Percentiles rank a stretch among this genome's conserved stretches.
phyloP scores from a whole-genome alignment of 2,797 vertebrate species.

The Pseudopleuronectes americanus region DNA sequence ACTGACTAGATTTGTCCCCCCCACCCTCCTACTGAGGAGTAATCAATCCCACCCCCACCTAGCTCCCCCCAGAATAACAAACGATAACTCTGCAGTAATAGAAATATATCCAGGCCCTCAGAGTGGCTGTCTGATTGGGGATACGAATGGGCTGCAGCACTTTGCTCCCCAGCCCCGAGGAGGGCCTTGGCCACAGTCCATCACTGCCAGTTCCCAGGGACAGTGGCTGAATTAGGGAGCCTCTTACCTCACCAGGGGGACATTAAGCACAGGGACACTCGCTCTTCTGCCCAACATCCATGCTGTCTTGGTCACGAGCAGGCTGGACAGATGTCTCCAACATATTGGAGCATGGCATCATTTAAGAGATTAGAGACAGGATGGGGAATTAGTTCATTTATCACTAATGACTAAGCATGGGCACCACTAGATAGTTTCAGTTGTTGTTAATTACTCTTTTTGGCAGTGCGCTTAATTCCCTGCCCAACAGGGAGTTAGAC shows the following conservation, averaged over 20 bases:
- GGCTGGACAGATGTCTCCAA: conserved; percentile 49
- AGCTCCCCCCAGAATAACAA: conserved; percentile 47
- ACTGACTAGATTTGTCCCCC: conserved; percentile 4
- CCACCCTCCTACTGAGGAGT: conserved; percentile 14
- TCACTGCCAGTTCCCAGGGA: conserved; percentile 62
- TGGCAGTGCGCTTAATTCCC: conserved; percentile 31
- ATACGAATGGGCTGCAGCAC: conserved; percentile 53
- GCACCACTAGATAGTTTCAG: conserved; percentile 41
- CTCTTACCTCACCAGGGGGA: conserved; percentile 38
- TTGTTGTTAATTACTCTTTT: conserved; percentile 56
- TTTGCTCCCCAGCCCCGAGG: conserved; percentile 53
- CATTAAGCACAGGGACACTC: conserved; percentile 36
- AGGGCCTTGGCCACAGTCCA: conserved; percentile 46
- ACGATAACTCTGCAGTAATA: conserved; percentile 45
- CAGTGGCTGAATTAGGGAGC: conserved; percentile 49
- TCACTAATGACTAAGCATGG: conserved; percentile 50
- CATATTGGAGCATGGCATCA: conserved; percentile 51
- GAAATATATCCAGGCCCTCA: conserved; percentile 41
- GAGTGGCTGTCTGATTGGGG: conserved; percentile 47
- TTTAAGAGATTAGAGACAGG: conserved; percentile 54
- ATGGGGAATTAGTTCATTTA: conserved; percentile 55
- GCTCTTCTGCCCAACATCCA: conserved; percentile 52
- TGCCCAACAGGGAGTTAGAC: conserved; percentile 6
- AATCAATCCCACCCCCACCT: conserved; percentile 36
- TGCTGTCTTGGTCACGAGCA: conserved; percentile 2